A percentile compares a stretch with the other conserved stretches of the same genome.
phyloP scores from a whole-genome alignment of 1,140 invertebrate species.

The Goniozus legneri region DNA sequence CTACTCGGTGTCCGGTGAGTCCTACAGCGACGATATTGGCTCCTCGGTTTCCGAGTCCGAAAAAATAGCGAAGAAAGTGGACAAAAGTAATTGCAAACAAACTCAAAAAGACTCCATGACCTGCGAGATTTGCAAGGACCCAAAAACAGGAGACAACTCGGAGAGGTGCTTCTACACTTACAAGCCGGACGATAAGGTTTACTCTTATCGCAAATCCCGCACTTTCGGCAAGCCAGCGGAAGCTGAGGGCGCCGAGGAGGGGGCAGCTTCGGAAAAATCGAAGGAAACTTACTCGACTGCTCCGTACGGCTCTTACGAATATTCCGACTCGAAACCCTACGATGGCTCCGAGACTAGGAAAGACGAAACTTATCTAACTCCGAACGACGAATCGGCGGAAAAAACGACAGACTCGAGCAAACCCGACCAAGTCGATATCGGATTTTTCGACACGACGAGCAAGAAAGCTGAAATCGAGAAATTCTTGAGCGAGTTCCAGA shows the following conservation, averaged over 20 bases:
- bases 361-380: too few species aligned
- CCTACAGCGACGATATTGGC: background rate
- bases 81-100: constrained; percentile 54
- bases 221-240: constrained; percentile 33
- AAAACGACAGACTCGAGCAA: background rate
- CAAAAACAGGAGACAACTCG: constrained; percentile 67
- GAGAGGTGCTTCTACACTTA: constrained; percentile 70
- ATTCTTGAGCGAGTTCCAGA: constrained; percentile 65
- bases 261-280: constrained; percentile 5
- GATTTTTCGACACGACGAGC: constrained; percentile 29
- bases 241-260: background rate
- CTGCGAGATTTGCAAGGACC: constrained; percentile 67
- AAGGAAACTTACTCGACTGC: background rate
- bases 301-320: constrained; percentile 6
- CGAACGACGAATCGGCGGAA: background rate
- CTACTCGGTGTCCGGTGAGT: background rate
- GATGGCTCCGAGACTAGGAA: background rate
- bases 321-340: background rate
- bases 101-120: constrained; percentile 63
- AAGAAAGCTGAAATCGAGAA: constrained; percentile 63
- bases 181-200: constrained; percentile 66
- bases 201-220: constrained; percentile 55
- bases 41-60: constrained; percentile 27
- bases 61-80: constrained; percentile 27
- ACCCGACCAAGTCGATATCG: constrained; percentile 20